These are phyloP conservation scores for Misgurnus anguillicaudatus DNA, from an alignment of 2,113 vertebrate genomes.

Conservation along the genomic window DNA sequence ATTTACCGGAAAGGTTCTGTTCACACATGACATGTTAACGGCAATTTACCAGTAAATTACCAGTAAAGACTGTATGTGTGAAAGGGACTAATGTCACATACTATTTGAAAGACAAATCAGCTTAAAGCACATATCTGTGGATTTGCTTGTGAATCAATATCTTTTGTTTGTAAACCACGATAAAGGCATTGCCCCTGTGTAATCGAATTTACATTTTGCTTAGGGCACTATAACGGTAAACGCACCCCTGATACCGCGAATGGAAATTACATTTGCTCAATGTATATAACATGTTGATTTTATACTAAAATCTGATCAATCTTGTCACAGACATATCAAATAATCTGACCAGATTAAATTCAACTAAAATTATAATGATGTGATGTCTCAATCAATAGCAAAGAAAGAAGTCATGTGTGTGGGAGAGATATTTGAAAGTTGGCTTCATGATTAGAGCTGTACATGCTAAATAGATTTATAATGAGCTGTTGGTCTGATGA, in stretches of 20 bases:
- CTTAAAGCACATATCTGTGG: not conserved
- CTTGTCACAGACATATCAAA: not conserved
- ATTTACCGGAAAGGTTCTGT: no score
- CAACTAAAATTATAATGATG: not conserved
- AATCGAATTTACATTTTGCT: not conserved
- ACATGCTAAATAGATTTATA: constrained; percentile 73
- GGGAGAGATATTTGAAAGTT: constrained; percentile 56
- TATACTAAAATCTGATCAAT: not conserved
- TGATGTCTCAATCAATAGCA: constrained; percentile 16
- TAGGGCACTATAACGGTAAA: not conserved
- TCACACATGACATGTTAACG: no score
- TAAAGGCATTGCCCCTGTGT: not conserved
- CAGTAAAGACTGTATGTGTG: no score
- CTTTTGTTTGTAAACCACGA: constrained; percentile 7
- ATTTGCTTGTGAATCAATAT: constrained; percentile 10
- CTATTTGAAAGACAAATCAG: not conserved
- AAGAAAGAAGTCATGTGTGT: not conserved
- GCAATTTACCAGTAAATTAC: no score
- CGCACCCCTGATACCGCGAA: not conserved
- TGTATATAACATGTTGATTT: not conserved
- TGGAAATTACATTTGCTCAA: not conserved
- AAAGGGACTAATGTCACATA: not conserved
- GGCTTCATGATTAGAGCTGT: constrained; percentile 67
- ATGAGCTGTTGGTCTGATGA: constrained; percentile 70
- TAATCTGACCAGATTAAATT: constrained; percentile 3